These are phyloP conservation scores for Saturnia pavonia DNA, from an alignment of 2,888 invertebrate genomes.

Conservation along the genomic window DNA sequence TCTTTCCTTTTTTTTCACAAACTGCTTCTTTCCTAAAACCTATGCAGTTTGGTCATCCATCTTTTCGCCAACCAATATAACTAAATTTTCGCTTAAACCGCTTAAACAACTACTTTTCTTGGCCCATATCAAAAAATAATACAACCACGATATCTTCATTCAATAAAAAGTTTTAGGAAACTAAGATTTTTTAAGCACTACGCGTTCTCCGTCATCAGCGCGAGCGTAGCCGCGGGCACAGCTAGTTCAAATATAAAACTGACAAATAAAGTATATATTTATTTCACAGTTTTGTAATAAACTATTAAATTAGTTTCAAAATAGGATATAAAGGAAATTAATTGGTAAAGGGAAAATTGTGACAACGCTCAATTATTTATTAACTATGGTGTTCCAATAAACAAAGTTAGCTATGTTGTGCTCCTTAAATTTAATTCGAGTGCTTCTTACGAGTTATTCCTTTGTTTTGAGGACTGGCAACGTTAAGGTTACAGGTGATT, in stretches of 20 bases:
- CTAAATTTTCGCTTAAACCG: too few relatives aligned
- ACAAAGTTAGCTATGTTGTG: conserved; percentile 43
- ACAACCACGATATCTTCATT: too few relatives aligned
- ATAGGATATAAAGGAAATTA: conserved; percentile 17
- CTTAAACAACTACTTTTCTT: too few relatives aligned
- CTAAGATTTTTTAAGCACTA: too few relatives aligned
- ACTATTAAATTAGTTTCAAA: background rate
- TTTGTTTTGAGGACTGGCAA: conserved; percentile 55
- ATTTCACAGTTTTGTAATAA: background rate
- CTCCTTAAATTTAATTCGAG: conserved; percentile 39
- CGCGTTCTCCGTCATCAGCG: too few relatives aligned
- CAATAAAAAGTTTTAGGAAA: too few relatives aligned
- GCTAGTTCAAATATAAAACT: background rate
- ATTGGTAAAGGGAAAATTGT: conserved; percentile 17
- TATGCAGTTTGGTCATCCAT: too few relatives aligned
- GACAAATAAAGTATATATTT: background rate
- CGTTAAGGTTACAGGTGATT: conserved; percentile 61
- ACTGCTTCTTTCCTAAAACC: too few relatives aligned
- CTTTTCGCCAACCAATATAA: too few relatives aligned
- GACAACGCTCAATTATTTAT: conserved; percentile 11
- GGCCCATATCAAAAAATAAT: too few relatives aligned
- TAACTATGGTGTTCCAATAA: conserved; percentile 33
- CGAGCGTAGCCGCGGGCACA: too few relatives aligned
- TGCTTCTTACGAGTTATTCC: conserved; percentile 55
- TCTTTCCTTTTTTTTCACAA: too few relatives aligned